Conservation (phyloP, 2,888 invertebrate genomes). For the Acrocyrtus sp. region DNA sequence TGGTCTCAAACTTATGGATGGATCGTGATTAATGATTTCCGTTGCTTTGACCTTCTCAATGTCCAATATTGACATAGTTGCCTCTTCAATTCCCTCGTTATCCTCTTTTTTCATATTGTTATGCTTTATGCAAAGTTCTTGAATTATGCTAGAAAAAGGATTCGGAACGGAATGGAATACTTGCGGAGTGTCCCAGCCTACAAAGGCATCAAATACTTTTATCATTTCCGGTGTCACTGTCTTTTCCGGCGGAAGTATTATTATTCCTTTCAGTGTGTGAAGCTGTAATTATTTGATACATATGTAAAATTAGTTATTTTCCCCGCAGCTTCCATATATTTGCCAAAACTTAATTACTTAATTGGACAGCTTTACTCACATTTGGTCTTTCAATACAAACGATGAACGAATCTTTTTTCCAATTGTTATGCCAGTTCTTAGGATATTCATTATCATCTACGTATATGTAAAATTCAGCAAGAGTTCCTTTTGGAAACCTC, state of each 20-base stretch:
- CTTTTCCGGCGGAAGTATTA: slow-evolving; percentile 8
- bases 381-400: slow-evolving; percentile 24
- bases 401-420: slow-evolving; percentile 11
- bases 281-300: no score
- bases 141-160: slow-evolving; percentile 13
- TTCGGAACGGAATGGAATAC: slow-evolving; percentile 10
- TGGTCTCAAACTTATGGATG: no score
- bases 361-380: neutral
- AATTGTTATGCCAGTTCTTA: no score
- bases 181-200: slow-evolving; percentile 24
- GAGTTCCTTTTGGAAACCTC: neutral
- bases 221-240: slow-evolving; percentile 2
- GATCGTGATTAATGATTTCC: neutral
- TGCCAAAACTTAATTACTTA: no score
- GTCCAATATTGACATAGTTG: slow-evolving; percentile 14
- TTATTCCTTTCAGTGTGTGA: slow-evolving; percentile 20
- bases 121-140: slow-evolving; percentile 1
- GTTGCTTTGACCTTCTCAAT: slow-evolving; percentile 9
- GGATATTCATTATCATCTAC: neutral
- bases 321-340: no score
- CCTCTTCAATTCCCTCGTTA: slow-evolving; percentile 9
- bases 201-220: slow-evolving; percentile 9
- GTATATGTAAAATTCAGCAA: slow-evolving; percentile 18
- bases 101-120: slow-evolving; percentile 2
- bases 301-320: no score